phyloP scores from a whole-genome alignment of 1,140 invertebrate species.

The Octopus bimaculoides region DNA sequence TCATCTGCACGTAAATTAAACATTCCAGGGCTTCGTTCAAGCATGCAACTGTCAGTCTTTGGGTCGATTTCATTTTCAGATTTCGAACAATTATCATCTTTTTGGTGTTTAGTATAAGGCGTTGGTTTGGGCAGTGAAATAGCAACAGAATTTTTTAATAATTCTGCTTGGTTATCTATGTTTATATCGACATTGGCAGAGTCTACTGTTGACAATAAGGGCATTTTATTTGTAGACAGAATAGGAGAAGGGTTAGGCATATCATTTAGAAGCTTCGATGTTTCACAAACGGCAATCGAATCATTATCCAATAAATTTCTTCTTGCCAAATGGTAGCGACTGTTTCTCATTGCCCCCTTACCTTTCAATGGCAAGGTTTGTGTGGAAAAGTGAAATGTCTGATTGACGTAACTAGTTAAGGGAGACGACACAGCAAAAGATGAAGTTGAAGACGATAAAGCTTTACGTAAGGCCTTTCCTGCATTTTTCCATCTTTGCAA shows the following conservation, averaged over 20 bases:
- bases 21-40: not conserved
- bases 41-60: not conserved
- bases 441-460: not conserved
- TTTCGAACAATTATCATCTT: not conserved
- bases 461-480: not conserved
- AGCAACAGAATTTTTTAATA: no score
- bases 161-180: no score
- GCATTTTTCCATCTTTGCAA: slow-evolving; percentile 10
- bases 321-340: not conserved
- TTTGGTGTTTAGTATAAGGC: no score
- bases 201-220: no score
- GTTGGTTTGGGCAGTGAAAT: no score
- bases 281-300: not conserved
- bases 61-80: not conserved
- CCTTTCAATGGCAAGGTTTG: not conserved
- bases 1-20: not conserved
- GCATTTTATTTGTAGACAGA: not conserved
- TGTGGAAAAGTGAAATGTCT: not conserved
- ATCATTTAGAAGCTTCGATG: not conserved
- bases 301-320: not conserved
- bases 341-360: not conserved
- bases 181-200: no score
- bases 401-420: not conserved
- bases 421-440: not conserved
- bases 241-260: not conserved